These are phyloP conservation scores for Tipula helvola DNA, from an alignment of 2,888 invertebrate genomes.

Conservation along the genomic window DNA sequence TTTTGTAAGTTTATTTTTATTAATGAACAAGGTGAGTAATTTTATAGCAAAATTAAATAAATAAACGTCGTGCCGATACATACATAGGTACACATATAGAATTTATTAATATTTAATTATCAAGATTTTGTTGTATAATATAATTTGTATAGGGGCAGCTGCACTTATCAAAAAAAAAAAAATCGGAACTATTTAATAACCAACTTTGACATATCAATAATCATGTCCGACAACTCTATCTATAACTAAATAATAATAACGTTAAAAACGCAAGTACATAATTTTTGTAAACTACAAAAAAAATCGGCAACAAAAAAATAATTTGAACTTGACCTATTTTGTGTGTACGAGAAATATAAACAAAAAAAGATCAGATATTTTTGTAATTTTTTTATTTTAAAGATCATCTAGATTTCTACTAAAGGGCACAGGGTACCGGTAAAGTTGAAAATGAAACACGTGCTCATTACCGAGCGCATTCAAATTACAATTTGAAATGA, in stretches of 20 bases:
- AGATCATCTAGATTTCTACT: neutral
- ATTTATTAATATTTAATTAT: neutral
- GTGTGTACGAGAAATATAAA: neutral
- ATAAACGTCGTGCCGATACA: neutral
- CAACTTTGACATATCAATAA: too few species aligned
- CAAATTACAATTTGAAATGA: neutral
- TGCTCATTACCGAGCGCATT: neutral
- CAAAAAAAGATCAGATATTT: neutral
- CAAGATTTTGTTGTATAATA: neutral
- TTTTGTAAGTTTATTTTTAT: neutral
- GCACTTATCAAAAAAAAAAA: too few species aligned
- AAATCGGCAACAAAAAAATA: neutral
- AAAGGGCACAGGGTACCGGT: neutral
- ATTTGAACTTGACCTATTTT: conserved; percentile 4
- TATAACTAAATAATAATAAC: neutral
- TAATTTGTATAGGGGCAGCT: too few species aligned
- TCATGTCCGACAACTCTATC: neutral
- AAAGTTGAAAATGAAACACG: neutral
- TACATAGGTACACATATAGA: neutral
- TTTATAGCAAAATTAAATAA: neutral
- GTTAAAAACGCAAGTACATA: neutral
- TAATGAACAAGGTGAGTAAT: conserved; percentile 1
- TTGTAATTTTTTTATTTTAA: neutral
- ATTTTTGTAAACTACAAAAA: neutral
- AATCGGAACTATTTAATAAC: too few species aligned